A percentile compares a stretch with the other conserved stretches of the same genome.
These are phyloP conservation scores for Meteorus cinctellus DNA, from an alignment of 2,888 invertebrate genomes.

Conservation along the genomic window DNA sequence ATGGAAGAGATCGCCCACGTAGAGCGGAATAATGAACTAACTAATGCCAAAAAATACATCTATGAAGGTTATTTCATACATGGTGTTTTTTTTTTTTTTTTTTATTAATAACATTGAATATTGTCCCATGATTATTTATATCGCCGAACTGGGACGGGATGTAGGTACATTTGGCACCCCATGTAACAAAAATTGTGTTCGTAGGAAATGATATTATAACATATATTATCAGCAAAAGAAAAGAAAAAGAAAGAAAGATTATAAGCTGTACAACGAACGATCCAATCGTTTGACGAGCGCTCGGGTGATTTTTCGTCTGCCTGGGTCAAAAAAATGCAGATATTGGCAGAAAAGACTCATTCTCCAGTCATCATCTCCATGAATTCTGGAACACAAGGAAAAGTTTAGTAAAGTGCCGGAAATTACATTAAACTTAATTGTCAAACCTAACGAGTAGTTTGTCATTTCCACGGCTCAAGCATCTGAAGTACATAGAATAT, in stretches of 20 bases:
- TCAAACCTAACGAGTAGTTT: background rate
- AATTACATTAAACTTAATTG: no score
- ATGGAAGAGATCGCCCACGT: background rate
- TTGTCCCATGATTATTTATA: constrained; percentile 57
- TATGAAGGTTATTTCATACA: constrained; percentile 33
- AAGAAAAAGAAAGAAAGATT: background rate
- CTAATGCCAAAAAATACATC: constrained; percentile 37
- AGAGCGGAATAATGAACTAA: constrained; percentile 41
- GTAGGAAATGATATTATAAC: constrained; percentile 50
- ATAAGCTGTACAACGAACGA: constrained; percentile 18
- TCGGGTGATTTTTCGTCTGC: background rate
- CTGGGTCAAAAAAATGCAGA: constrained; percentile 42
- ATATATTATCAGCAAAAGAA: constrained; percentile 43
- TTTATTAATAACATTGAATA: constrained; percentile 71
- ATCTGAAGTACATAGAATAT: no score
- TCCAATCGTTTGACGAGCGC: background rate
- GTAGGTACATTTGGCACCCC: constrained; percentile 30
- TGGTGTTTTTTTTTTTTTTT: constrained; percentile 54
- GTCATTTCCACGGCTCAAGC: no score
- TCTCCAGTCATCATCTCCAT: constrained; percentile 98
- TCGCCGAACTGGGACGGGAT: constrained; percentile 26
- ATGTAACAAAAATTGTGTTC: constrained; percentile 51
- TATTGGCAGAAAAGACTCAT: constrained; percentile 74
- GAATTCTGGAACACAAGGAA: constrained; percentile 83
- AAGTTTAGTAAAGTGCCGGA: background rate